Percentiles rank a stretch among this genome's conserved stretches.
Evolutionary conservation across 1,140 invertebrate genomes (phyloP).

Genomic region (Streblospio benedicti): DNA sequence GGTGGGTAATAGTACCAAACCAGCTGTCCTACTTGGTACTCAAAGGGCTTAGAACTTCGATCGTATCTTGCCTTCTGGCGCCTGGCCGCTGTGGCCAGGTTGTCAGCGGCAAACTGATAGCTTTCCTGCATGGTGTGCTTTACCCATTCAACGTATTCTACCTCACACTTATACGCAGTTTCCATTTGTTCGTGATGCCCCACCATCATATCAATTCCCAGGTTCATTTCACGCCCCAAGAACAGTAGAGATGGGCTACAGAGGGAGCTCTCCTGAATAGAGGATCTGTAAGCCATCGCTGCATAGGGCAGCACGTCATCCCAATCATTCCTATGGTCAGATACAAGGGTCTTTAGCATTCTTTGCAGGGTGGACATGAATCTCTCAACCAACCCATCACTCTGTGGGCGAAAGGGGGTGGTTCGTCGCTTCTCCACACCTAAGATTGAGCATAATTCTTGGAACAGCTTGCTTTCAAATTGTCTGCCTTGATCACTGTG

Average conservation of each 20-base stretch:
- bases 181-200: too few relatives aligned
- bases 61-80: background rate
- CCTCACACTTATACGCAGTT: background rate
- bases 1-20: background rate
- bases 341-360: slow-evolving; percentile 17
- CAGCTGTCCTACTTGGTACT: background rate
- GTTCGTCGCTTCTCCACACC: background rate
- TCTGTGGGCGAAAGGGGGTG: slow-evolving; percentile 10
- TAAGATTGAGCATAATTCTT: slow-evolving; percentile 2
- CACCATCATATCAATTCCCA: too few relatives aligned
- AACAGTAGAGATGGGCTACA: too few relatives aligned
- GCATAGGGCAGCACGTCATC: background rate
- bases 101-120: background rate
- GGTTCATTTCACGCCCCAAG: too few relatives aligned
- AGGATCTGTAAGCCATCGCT: slow-evolving; percentile 7
- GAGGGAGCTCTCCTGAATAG: slow-evolving; percentile 4
- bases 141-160: background rate
- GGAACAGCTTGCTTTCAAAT: background rate
- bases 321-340: slow-evolving; percentile 11
- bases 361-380: slow-evolving; percentile 9
- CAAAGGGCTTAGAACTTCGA: background rate
- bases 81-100: background rate
- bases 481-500: too few relatives aligned
- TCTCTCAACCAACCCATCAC: slow-evolving; percentile 12
- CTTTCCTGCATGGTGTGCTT: background rate